Base-by-base conservation (phyloP, 2,797 vertebrate genomes). In the Enoplosus armatus region DNA sequence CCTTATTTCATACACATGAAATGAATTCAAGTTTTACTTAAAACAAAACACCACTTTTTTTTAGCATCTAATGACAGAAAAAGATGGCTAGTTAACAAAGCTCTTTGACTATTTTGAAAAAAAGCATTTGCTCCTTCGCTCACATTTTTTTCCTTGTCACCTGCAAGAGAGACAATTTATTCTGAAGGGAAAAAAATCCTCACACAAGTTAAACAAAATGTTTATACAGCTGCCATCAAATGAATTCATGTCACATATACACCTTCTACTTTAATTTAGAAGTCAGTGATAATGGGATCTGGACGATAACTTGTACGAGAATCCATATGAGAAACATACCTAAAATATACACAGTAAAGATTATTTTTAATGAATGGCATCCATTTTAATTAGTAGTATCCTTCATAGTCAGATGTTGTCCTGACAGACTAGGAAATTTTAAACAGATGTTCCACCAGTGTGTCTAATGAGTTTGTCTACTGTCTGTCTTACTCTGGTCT, bases 31-130 rank as follows among this genome's bases (percentile, higher is more conserved):
- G 4, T 69, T 78, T 67, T 47, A 47, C 55, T 68, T 80, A 37
- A 84, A 82, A 80, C 24, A n/a, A 63, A 77, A 69, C 55, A 66
- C 0, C 24, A 43, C 43, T 65, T 58, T 51, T n/a, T 75, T 80
- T 65, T 33, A 47, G 6, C 27, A 35, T 59, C 26, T 54, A 56
- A 62, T 73, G 39, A 26, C 60, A 72, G 43, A 10, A 48, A 39
- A 64, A 72, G 75, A 63, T 26, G 7, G 3, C 51, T 55, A 8
- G 59, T 56, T 61, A 69, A 78, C 47, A 77, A 76, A 66, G 29
- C 39, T 31, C 74, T 31, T 60, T 71, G 37, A 68, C 33, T 58
- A 43, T 41, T 63, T 12, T 27, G 5, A 72, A 29, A 66, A 72
- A 22, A 48, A 20, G 6, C 11, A 24, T 74, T 83, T 56, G 22